These are phyloP conservation scores for Scolanthus callimorphus DNA, from an alignment of 92 coral and sea anemone species.

Conservation along the genomic window DNA sequence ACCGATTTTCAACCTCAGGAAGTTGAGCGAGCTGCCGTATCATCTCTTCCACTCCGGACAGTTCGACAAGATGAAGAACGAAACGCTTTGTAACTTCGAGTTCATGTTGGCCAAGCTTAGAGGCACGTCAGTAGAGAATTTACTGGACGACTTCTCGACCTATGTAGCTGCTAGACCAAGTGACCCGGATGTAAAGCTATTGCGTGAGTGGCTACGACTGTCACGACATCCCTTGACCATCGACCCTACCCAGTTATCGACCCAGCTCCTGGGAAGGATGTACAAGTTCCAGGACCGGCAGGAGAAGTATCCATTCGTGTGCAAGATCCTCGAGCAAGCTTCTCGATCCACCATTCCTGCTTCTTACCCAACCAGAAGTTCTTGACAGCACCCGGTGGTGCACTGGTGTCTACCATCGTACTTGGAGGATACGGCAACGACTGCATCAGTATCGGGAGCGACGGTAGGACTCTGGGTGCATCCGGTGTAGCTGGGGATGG, in stretches of 20 bases:
- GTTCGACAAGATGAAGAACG: constrained; percentile 55
- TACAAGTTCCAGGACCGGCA: constrained; percentile 67
- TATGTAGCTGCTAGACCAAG: constrained; percentile 59
- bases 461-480: constrained; percentile 71
- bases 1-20: constrained; percentile 81
- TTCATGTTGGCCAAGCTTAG: constrained; percentile 82
- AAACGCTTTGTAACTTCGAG: constrained; percentile 83
- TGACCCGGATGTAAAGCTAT: constrained; percentile 80
- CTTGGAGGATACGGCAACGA: constrained; percentile 60
- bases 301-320: constrained; percentile 64
- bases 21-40: constrained; percentile 86
- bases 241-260: constrained; percentile 86
- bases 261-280: constrained; percentile 93
- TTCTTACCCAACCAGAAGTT: constrained; percentile 88
- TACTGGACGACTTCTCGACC: constrained; percentile 73
- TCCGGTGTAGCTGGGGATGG: constrained; percentile 61
- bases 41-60: constrained; percentile 72
- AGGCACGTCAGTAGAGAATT: constrained; percentile 59
- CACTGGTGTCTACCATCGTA: constrained; percentile 76
- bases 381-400: constrained; percentile 94
- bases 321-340: constrained; percentile 76
- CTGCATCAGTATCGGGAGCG: constrained; percentile 72
- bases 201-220: constrained; percentile 80
- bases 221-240: constrained; percentile 63
- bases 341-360: constrained; percentile 55